These are phyloP conservation scores for Oceanodroma leucorhoa DNA, from an alignment of 2,797 vertebrate species.

Conservation along the genomic window DNA sequence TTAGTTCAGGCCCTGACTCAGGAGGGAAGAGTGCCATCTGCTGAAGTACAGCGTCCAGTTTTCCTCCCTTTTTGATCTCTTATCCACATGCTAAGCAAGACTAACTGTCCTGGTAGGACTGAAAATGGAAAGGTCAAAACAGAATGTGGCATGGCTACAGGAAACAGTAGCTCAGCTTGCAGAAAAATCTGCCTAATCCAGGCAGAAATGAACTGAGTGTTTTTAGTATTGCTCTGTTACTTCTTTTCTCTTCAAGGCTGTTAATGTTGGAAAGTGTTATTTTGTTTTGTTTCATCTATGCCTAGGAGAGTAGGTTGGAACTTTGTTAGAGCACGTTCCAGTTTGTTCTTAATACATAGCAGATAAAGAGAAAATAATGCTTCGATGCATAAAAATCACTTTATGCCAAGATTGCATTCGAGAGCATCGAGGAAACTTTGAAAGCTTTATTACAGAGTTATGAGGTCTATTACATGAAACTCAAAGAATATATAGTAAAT, in stretches of 20 bases:
- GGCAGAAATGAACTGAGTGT: not conserved
- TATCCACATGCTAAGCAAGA: not conserved
- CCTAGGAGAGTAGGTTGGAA: not conserved
- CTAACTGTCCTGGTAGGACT: not conserved
- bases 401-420: not conserved
- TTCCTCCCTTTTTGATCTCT: not conserved
- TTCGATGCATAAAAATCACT: not conserved
- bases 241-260: not conserved
- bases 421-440: not conserved
- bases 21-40: not conserved
- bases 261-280: not conserved
- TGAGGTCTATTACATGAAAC: not conserved
- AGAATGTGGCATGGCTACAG: not conserved
- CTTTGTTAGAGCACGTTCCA: not conserved
- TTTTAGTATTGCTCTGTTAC: not conserved
- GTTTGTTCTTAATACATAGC: not conserved
- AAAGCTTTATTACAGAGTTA: not conserved
- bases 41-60: not conserved
- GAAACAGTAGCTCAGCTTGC: not conserved
- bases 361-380: not conserved
- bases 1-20: not conserved
- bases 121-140: not conserved
- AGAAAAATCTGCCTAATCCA: not conserved
- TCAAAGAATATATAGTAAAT: not conserved
- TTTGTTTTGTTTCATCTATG: not conserved